phyloP scores from a whole-genome alignment of 2,797 vertebrate genomes.

The Smutsia gigantea region DNA sequence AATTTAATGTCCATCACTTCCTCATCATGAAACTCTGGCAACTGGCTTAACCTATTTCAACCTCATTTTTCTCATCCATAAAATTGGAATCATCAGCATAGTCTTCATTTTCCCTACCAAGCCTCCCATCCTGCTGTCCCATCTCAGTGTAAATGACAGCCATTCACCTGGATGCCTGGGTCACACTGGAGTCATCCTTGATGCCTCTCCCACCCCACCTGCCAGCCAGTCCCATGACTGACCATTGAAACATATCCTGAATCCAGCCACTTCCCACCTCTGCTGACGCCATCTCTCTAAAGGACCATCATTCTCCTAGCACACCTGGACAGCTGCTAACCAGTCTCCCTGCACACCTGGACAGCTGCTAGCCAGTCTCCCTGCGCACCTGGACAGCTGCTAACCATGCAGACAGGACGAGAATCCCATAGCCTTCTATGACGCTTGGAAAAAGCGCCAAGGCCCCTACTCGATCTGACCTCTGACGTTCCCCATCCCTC shows the following conservation, averaged over 20 bases:
- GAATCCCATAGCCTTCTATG: no score
- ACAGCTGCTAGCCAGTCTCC: not conserved
- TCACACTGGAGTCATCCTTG: not conserved
- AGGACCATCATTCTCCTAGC: no score
- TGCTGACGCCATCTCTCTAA: not conserved
- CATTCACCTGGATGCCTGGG: not conserved
- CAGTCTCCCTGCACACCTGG: no score
- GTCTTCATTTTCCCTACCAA: not conserved
- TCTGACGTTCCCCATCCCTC: not conserved
- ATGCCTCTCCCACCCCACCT: not conserved
- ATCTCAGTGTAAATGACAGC: not conserved
- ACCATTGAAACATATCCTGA: not conserved
- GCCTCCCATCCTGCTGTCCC: not conserved
- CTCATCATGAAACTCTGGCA: not conserved
- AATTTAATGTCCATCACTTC: not conserved
- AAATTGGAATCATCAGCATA: not conserved
- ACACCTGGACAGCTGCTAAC: no score
- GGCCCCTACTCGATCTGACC: not conserved
- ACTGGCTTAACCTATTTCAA: not conserved
- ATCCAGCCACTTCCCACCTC: not conserved
- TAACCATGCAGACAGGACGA: not conserved
- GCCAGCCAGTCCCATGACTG: not conserved
- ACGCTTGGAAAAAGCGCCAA: not conserved
- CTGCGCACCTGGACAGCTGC: no score
- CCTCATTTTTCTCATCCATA: not conserved